These are phyloP conservation scores for Odocoileus virginianus DNA, from an alignment of 2,113 vertebrate species.

Conservation along the genomic window DNA sequence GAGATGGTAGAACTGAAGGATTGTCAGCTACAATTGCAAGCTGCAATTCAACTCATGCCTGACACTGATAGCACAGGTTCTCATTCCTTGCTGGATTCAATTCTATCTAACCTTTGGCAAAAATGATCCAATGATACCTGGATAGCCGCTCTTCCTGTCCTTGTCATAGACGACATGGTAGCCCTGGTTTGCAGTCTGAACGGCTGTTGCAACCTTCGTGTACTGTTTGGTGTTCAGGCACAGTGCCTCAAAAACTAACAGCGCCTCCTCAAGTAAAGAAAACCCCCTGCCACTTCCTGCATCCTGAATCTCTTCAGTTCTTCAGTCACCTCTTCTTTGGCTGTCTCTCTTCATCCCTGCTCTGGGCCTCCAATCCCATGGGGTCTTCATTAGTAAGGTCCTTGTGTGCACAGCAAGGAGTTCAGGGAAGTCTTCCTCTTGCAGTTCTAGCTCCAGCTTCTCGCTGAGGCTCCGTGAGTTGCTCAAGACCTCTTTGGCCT, in stretches of 20 bases:
- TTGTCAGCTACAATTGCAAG: not conserved
- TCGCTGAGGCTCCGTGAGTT: not conserved
- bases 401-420: not conserved
- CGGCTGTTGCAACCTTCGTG: not conserved
- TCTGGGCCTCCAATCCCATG: not conserved
- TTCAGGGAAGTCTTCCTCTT: not conserved
- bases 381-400: not conserved
- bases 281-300: not conserved
- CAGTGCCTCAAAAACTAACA: not conserved
- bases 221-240: not conserved
- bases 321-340: not conserved
- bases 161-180: not conserved
- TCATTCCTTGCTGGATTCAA: not conserved
- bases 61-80: not conserved
- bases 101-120: not conserved
- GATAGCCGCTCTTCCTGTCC: not conserved
- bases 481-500: not conserved
- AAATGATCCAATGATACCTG: not conserved
- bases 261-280: not conserved
- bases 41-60: not conserved
- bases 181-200: not conserved
- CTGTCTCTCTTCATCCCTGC: not conserved
- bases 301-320: not conserved
- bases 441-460: not conserved
- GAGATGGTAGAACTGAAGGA: not conserved